Percentiles rank a stretch among this genome's conserved stretches.
Evolutionary conservation across 2,888 invertebrate genomes (phyloP).

Genomic region (Ornithoptera alexandrae): DNA sequence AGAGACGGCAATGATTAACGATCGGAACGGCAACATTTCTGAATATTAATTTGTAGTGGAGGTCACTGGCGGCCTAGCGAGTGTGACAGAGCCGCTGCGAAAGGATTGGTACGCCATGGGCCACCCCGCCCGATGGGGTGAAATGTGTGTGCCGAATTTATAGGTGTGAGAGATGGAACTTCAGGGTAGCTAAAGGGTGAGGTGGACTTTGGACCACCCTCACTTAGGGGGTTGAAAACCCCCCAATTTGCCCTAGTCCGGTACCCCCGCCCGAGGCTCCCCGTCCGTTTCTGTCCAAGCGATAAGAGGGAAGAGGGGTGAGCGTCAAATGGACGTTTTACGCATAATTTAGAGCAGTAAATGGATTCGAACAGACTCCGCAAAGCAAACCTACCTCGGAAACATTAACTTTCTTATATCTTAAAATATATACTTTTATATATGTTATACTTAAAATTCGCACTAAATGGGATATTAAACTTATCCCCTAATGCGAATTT

Average conservation of each 20-base stretch:
- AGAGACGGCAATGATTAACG: slow-evolving; percentile 74
- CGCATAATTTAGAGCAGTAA: slow-evolving; percentile 81
- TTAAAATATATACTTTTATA: neutral
- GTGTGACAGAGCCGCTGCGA: slow-evolving; percentile 76
- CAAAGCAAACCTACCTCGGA: slow-evolving; percentile 65
- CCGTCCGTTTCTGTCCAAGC: slow-evolving; percentile 76
- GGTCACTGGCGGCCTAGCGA: slow-evolving; percentile 71
- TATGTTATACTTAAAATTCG: neutral
- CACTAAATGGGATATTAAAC: neutral
- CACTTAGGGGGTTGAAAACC: slow-evolving; percentile 67
- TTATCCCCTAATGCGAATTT: neutral
- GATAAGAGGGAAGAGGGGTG: slow-evolving; percentile 79
- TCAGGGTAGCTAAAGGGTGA: slow-evolving; percentile 80
- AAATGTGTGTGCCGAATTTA: slow-evolving; percentile 80
- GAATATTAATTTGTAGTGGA: slow-evolving; percentile 80
- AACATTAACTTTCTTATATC: slow-evolving; percentile 39
- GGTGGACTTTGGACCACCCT: slow-evolving; percentile 78
- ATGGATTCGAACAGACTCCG: slow-evolving; percentile 79
- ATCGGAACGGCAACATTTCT: slow-evolving; percentile 73
- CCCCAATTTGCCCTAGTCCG: slow-evolving; percentile 79
- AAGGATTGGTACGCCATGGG: slow-evolving; percentile 75
- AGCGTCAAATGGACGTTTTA: slow-evolving; percentile 81
- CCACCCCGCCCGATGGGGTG: slow-evolving; percentile 70
- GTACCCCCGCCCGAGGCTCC: slow-evolving; percentile 76
- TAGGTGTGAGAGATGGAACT: slow-evolving; percentile 81